Base-by-base conservation (phyloP, 2,888 invertebrate species). In the Beris morrisii region DNA sequence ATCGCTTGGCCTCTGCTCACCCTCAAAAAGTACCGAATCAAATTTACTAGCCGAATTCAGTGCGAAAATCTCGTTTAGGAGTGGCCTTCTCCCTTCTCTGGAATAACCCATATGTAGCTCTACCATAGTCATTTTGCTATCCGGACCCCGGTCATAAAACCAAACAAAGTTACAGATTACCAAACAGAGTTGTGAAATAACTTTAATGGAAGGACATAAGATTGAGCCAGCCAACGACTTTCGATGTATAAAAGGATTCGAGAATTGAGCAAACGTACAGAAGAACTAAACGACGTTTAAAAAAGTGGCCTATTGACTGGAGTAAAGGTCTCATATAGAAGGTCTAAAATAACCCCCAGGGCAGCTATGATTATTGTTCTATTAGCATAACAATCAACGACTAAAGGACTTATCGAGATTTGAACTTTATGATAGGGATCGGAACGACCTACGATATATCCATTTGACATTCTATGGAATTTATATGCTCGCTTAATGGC, bases 331-430 rank as follows among this genome's bases (percentile, higher is more conserved):
- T 43, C 55, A 46, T 30, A 45, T 43, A 22, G 30, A 22, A 13
- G 48, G 55, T 31, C 55, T 44, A 28, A 54, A 64, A 54, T 53
- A 45, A 45, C 30, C n/a, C 50, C 55, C 44, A 13, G 38, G 38
- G 38, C 38, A 38, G 38, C 38, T 38, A 1, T 38, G 38, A 38
- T 38, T 38, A 38, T 68, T 59, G 61, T 64, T 45, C 64, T 65
- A 68, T 68, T 68, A 68, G 68, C 68, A 68, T 68, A 68, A 68
- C 65, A 67, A 67, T 65, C 68, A 64, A 59, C 61, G 68, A 61
- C 54, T 64, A 61, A 61, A 61, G 48, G 61, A 52, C 65, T 68
- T 65, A 68, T 65, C 59, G 65, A 28, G 50, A 59, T 65, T 58
- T 55, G 61, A 68, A 63, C 56, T 68, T 68, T 68, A 68, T 64